A percentile compares a stretch with the other conserved stretches of the same genome.
Conservation (phyloP, 2,113 vertebrate genomes). For the Odontophorus gujanensis region DNA sequence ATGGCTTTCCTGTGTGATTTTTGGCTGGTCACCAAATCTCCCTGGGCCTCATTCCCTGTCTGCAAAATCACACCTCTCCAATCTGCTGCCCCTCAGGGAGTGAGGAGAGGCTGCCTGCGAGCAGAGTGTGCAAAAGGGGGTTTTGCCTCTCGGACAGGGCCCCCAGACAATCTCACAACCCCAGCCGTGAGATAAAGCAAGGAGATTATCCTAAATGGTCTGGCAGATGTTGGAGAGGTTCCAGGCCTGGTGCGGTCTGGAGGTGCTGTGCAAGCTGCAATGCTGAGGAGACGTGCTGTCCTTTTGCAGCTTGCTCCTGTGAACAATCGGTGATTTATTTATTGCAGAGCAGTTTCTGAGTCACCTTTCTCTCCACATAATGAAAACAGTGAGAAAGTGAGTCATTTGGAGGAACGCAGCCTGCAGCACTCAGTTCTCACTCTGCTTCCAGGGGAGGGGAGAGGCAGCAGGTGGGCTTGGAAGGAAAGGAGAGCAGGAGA, state of each 20-base stretch:
- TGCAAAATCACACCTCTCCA: conserved; percentile 53
- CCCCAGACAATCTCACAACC: conserved; percentile 34
- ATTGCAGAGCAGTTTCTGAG: conserved; percentile 56
- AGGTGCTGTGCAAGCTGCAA: not conserved
- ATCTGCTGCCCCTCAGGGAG: not conserved
- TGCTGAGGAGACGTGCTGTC: not conserved
- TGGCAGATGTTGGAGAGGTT: conserved; percentile 52
- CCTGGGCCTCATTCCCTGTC: conserved; percentile 39
- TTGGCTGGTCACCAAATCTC: conserved; percentile 61
- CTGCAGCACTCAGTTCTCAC: conserved; percentile 12
- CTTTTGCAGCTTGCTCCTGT: conserved; percentile 15
- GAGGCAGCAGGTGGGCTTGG: not conserved
- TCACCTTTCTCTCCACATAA: conserved; percentile 46
- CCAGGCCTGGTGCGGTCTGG: not conserved
- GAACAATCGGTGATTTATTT: conserved; percentile 56
- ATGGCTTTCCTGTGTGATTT: conserved; percentile 67
- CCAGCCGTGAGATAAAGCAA: conserved; percentile 25
- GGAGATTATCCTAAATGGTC: conserved; percentile 37
- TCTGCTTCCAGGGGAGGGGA: not conserved
- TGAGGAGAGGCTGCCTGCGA: not conserved
- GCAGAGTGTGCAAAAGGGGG: not conserved
- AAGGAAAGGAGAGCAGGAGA: not conserved
- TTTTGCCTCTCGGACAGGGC: not conserved
- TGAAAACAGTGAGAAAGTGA: conserved; percentile 61
- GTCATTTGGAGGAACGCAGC: conserved; percentile 39